Evolutionary conservation across 1,140 invertebrate species (phyloP), one percentile per base, ranked within the genome.

Genomic region (Globodera rostochiensis): DNA sequence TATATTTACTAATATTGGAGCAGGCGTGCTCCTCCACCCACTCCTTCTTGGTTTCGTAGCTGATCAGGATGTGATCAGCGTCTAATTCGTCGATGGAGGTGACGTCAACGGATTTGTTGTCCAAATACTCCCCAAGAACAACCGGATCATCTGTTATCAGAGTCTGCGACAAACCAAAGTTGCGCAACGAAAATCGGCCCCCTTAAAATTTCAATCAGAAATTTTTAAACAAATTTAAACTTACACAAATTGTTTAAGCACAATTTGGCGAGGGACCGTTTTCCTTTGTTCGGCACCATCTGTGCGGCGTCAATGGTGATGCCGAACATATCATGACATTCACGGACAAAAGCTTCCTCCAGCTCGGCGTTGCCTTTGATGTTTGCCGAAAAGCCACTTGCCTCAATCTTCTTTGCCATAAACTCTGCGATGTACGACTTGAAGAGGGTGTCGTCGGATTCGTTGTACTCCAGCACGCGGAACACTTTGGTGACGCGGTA

Each of bases 101-200:
- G 1, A 73, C 71, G n/a, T 73, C 71, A 8, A 8, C 53, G 6
- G 19, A 49, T 1, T 6, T n/a, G 9, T 73, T 50, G 1, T 36
- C 25, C 0, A 73, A n/a, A 2, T 7, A n/a, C 1, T 70, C 36
- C 36, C 36, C 36, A 36, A 36, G 36, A 36, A 36, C 36, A 36
- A 36, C 36, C 36, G 36, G 36, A 36, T 36, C 36, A 36, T 36
- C 36, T 36, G 36, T 36, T 36, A 36, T 36, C 36, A 36, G 36
- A 36, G 36, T 36, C 36, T 36, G 36, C 36, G 36, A 36, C 36
- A 36, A 36, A 3, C 36, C 36, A 36, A 36, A 36, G 11, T 70
- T 70, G 21, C 67, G 25, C 67, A 70, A 70, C 25, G 67, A 70
- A 45, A 70, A 70, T 25, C 67, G 67, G 1, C 67, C 67, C 67